Percentiles rank a stretch among this genome's conserved stretches.
These are phyloP conservation scores for Scaptomyza tumidula DNA, from an alignment of 2,888 invertebrate species.

Conservation along the genomic window DNA sequence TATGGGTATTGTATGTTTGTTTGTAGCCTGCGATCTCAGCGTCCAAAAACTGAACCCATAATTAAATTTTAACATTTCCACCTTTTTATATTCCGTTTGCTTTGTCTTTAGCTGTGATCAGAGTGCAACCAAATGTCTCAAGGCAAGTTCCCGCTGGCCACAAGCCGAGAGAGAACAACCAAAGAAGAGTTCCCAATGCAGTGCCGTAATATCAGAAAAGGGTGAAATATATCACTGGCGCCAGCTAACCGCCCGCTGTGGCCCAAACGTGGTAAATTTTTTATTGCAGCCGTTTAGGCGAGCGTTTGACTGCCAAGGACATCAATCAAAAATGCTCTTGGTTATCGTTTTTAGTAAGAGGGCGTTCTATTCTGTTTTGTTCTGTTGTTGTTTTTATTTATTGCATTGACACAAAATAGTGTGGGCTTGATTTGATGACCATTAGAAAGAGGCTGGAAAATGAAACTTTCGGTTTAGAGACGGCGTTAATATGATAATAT, in stretches of 20 bases:
- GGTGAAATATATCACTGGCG: constrained; percentile 83
- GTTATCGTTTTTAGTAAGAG: not conserved
- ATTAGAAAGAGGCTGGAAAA: constrained; percentile 46
- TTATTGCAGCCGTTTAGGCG: constrained; percentile 79
- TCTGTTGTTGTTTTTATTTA: constrained; percentile 40
- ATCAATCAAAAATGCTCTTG: constrained; percentile 72
- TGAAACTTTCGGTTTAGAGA: constrained; percentile 36
- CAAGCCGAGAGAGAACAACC: not conserved
- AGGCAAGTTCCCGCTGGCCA: constrained; percentile 22
- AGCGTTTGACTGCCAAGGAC: constrained; percentile 74
- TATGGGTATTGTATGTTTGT: constrained; percentile 15
- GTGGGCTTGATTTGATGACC: constrained; percentile 53
- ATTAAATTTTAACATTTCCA: constrained; percentile 80
- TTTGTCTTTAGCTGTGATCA: constrained; percentile 19
- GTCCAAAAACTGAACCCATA: constrained; percentile 66
- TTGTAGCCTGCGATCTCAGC: constrained; percentile 18
- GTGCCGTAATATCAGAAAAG: constrained; percentile 54
- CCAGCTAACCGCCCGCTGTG: constrained; percentile 83
- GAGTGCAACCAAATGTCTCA: constrained; percentile 35
- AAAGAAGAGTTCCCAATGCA: constrained; percentile 25
- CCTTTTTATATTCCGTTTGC: constrained; percentile 56
- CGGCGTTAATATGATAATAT: constrained; percentile 79
- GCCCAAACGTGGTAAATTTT: constrained; percentile 74
- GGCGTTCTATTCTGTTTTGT: constrained; percentile 13
- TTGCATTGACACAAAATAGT: constrained; percentile 44